These are phyloP conservation scores for Planiliza haematocheilus DNA, from an alignment of 2,113 vertebrate genomes.

Conservation along the genomic window DNA sequence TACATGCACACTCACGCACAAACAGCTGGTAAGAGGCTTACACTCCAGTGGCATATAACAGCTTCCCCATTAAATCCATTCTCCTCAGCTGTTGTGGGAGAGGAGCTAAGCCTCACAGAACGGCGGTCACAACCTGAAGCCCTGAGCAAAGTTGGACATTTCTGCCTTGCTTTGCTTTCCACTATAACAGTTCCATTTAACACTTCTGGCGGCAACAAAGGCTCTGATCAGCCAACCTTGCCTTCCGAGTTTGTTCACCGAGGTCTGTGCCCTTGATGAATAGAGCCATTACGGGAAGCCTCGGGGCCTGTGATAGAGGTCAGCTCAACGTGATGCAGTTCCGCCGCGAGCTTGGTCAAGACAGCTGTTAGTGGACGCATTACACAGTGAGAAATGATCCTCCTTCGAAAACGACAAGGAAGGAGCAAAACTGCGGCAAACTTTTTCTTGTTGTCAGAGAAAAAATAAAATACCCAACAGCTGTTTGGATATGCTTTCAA, in stretches of 20 bases:
- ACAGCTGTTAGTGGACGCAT: conserved; percentile 7
- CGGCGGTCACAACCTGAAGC: conserved; percentile 13
- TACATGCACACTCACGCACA: conserved; percentile 22
- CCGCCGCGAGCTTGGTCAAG: conserved; percentile 7
- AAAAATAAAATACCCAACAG: too few species aligned
- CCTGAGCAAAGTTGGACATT: conserved; percentile 13
- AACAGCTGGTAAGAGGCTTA: conserved; percentile 70
- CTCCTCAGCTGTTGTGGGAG: conserved; percentile 46
- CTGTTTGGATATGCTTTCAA: background rate
- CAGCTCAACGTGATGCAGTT: background rate
- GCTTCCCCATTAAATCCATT: conserved; percentile 64
- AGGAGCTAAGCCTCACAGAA: conserved; percentile 19
- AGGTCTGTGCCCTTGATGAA: conserved; percentile 49
- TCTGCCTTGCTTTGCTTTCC: conserved; percentile 14
- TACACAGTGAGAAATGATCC: background rate
- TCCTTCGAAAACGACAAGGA: background rate
- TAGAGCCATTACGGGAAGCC: conserved; percentile 38
- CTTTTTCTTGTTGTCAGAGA: background rate
- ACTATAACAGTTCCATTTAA: conserved; percentile 1
- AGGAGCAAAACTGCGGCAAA: conserved; percentile 8
- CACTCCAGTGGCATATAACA: conserved; percentile 49
- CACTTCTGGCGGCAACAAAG: conserved; percentile 3
- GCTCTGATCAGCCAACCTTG: conserved; percentile 6
- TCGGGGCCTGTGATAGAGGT: conserved; percentile 33
- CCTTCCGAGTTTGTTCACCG: conserved; percentile 39